A percentile compares a stretch with the other conserved stretches of the same genome.
Evolutionary conservation across 2,888 invertebrate genomes (phyloP).

Genomic region (Trissoscelio sp.): DNA sequence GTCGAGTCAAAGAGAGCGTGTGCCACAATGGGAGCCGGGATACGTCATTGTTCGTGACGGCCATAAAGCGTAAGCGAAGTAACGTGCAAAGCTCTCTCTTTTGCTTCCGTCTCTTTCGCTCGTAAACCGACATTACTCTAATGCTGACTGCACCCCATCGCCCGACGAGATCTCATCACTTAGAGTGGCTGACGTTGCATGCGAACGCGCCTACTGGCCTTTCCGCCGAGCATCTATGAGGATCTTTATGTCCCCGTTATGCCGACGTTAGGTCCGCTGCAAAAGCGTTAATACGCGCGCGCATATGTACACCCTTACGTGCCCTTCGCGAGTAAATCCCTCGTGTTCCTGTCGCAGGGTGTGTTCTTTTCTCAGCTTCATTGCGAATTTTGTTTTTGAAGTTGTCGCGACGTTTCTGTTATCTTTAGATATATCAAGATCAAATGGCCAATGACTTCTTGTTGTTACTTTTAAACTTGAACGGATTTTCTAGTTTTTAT

Average conservation of each 20-base stretch:
- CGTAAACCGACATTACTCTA: slow-evolving; percentile 78
- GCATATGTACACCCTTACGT: slow-evolving; percentile 51
- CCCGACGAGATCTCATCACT: slow-evolving; percentile 79
- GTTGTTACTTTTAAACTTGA: no score
- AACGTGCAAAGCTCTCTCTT: slow-evolving; percentile 55
- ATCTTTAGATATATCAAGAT: no score
- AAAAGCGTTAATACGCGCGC: slow-evolving; percentile 48
- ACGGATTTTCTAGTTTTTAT: no score
- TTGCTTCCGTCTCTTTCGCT: slow-evolving; percentile 33
- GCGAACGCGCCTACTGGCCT: slow-evolving; percentile 66
- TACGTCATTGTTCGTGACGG: slow-evolving; percentile 78
- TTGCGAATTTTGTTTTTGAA: slow-evolving; percentile 5
- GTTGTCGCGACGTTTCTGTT: no score
- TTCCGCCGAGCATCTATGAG: slow-evolving; percentile 47
- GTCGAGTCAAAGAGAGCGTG: slow-evolving; percentile 68
- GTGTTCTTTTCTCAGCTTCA: slow-evolving; percentile 20
- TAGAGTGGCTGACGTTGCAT: slow-evolving; percentile 78
- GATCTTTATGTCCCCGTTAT: slow-evolving; percentile 55
- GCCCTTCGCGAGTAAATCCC: slow-evolving; percentile 45
- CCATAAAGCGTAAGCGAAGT: slow-evolving; percentile 71
- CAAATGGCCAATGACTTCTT: no score
- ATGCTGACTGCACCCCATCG: slow-evolving; percentile 73
- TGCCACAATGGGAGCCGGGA: slow-evolving; percentile 77
- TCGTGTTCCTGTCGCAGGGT: not conserved
- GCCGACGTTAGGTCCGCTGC: slow-evolving; percentile 47